Base-by-base conservation (phyloP, 2,888 invertebrate genomes). In the Eupithecia subumbrata region DNA sequence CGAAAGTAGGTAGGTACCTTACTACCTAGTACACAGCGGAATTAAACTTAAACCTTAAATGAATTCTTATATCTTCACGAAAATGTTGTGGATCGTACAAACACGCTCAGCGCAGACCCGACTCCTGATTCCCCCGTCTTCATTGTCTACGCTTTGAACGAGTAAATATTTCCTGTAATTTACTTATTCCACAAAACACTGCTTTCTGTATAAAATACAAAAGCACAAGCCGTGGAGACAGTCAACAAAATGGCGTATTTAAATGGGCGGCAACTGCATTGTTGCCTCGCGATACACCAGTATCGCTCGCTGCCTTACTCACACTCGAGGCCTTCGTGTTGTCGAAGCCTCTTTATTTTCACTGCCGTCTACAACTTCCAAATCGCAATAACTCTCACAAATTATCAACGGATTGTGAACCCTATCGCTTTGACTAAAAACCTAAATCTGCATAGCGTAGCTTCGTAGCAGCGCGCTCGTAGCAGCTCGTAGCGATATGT, bases 171-270 rank as follows among this genome's bases (percentile, higher is more conserved):
- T 92, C 92, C 90, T 90, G 90, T 91, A 92, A 93, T 92, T 93
- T 90, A 88, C 87, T 92, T 91, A 91, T 90, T 89, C 89, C 89
- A 86, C 88, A 91, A 91, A 93, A 92, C 92, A 92, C 87, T 89
- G 91, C 92, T 92, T 92, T 90, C 90, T 90, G 89, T 89, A 88
- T 87, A 88, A 90, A 90, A 92, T 85, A 89, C 89, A 91, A 92
- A 87, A 90, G 90, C 89, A 85, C 85, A 84, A 86, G 87, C 84
- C 86, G 89, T 89, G 90, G 92, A 93, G 93, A 93, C 92, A 90
- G 91, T 92, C 90, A 90, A 94, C 94, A 95, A 95, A 93, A 95
- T 95, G 95, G 95, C 95, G 95, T 92, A 94, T 94, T 95, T 94
- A 94, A 95, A 94, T 93, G 95, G 94, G 94, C 94, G 94, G 91